Conservation (phyloP, 1,140 invertebrate genomes). For the Conopomorpha cramerella region DNA sequence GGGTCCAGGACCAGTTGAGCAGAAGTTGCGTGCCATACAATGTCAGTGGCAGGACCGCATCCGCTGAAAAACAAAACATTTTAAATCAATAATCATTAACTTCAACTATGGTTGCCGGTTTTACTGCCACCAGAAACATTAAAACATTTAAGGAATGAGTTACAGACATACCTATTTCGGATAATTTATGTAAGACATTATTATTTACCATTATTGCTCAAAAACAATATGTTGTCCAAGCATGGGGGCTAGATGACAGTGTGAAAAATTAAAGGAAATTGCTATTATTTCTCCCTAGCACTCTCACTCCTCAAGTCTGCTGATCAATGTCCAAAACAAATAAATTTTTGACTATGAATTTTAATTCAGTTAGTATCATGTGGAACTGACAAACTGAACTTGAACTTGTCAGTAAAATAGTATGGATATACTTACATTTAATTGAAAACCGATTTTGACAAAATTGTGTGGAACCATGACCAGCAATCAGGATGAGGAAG, state of each 20-base stretch:
- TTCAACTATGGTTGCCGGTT: neutral
- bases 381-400: neutral
- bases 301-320: no score
- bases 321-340: no score
- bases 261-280: no score
- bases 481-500: neutral
- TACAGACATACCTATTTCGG: neutral
- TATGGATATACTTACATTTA: neutral
- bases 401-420: neutral
- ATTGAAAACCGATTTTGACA: neutral
- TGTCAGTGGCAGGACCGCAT: slow-evolving; percentile 67
- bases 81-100: neutral
- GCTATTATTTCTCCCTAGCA: no score
- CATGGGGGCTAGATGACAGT: no score
- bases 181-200: no score
- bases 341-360: no score
- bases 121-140: neutral
- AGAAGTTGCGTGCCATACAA: slow-evolving; percentile 77
- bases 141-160: neutral
- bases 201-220: no score
- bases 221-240: no score
- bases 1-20: slow-evolving; percentile 87
- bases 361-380: no score
- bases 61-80: slow-evolving; percentile 16
- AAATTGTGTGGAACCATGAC: neutral